Evolutionary conservation across 1,140 invertebrate species (phyloP).

Genomic region (Eurosta solidaginis): DNA sequence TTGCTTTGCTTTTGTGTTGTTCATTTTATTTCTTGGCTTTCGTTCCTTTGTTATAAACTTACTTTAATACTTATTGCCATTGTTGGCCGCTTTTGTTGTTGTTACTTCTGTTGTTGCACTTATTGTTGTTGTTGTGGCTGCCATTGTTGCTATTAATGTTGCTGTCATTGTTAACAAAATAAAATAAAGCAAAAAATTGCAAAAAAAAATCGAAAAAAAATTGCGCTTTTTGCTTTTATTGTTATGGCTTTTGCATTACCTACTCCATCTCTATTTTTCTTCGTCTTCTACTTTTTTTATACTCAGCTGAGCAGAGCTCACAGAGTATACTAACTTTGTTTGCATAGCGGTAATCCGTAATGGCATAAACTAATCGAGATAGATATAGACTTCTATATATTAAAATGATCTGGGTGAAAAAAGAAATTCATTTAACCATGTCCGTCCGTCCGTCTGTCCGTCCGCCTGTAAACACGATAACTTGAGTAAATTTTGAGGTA

Average conservation of each 20-base stretch:
- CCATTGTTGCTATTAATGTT: slow-evolving; percentile 24
- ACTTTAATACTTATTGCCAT: background rate
- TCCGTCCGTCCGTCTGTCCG: too few relatives aligned
- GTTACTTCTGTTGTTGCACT: background rate
- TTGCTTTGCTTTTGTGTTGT: background rate
- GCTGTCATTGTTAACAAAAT: slow-evolving; percentile 17
- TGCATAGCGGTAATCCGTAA: too few relatives aligned
- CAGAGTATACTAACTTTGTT: too few relatives aligned
- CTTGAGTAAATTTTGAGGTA: too few relatives aligned
- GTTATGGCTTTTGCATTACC: slow-evolving; percentile 20
- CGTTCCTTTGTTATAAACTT: slow-evolving; percentile 4
- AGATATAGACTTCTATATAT: too few relatives aligned
- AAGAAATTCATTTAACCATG: too few relatives aligned
- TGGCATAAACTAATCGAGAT: too few relatives aligned
- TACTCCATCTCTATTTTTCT: too few relatives aligned
- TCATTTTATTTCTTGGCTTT: slow-evolving; percentile 13
- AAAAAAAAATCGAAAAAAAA: background rate
- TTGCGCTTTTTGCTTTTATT: slow-evolving; percentile 26
- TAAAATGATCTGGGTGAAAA: too few relatives aligned
- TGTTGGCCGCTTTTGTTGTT: background rate
- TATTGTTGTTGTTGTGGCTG: slow-evolving; percentile 1
- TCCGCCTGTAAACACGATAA: too few relatives aligned
- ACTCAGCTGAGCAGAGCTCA: too few relatives aligned
- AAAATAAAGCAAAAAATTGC: background rate
- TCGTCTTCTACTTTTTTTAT: too few relatives aligned